Percentiles rank a stretch among this genome's conserved stretches.
These are phyloP conservation scores for Phodopus roborovskii DNA, from an alignment of 2,113 vertebrate species.

Conservation along the genomic window DNA sequence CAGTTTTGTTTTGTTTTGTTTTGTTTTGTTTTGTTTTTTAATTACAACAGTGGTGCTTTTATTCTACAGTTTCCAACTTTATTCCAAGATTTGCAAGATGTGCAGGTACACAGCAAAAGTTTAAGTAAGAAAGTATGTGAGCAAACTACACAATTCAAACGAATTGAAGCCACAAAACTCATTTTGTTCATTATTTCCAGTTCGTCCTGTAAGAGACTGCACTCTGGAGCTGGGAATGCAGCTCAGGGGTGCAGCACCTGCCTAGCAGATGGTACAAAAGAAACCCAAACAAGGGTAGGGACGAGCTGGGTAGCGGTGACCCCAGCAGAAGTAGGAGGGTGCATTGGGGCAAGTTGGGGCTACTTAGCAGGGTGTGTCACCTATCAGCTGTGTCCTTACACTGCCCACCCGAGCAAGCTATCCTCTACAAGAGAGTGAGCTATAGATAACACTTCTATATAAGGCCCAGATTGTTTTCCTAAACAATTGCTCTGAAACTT, in stretches of 20 bases:
- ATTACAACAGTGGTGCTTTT: background rate
- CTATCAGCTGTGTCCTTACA: background rate
- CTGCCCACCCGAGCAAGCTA: background rate
- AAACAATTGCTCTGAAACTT: background rate
- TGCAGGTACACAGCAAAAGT: background rate
- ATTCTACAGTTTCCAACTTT: background rate
- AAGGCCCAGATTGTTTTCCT: background rate
- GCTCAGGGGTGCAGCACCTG: background rate
- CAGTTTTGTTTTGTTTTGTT: background rate
- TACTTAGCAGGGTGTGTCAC: background rate
- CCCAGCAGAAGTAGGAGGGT: background rate
- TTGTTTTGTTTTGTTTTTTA: background rate
- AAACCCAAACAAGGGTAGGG: background rate
- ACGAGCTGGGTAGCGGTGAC: background rate
- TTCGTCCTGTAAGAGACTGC: background rate
- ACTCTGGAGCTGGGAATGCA: background rate
- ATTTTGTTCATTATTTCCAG: background rate
- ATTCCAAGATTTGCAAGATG: slow-evolving; percentile 9
- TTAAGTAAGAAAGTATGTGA: background rate
- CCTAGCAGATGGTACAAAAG: background rate
- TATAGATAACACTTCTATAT: background rate
- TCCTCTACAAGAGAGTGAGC: background rate
- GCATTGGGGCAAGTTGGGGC: background rate
- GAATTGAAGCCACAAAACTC: background rate
- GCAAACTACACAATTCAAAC: background rate